Base-by-base conservation (phyloP, 2,888 invertebrate genomes). In the Pristionchus entomophagus region DNA sequence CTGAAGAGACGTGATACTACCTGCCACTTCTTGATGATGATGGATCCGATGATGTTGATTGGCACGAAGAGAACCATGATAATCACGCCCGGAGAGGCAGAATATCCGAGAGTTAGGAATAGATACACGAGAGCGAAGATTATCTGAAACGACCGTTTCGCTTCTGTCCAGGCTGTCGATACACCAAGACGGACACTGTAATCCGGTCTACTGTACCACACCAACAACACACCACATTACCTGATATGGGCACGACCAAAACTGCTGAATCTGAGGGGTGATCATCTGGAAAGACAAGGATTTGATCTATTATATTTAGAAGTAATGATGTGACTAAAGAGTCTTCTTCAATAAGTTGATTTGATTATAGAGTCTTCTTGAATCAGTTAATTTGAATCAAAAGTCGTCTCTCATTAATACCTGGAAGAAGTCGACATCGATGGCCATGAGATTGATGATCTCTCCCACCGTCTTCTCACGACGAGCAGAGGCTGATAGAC, bases 61-160 rank as follows among this genome's bases (percentile, higher is more conserved):
- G 93, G 95, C 0, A 99, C 97, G 86, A 99, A 95, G 84, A 98
- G 95, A 69, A 98, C 96, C 97, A 99, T 97, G 69, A 98, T 96
- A 1, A 96, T 96, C 82, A 99, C 95, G 22, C 97, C 97, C 56
- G 98, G 97, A 19, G 98, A 94, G 0, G 97, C 97, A 0, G 97
- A 96, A 0, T 97, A 96, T 1, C 96, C 95, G 89, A 95, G 91
- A 77, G 94, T 94, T 88, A 93, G 88, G 94, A 94, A 95, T 49
- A 95, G 93, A 88, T 94, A 94, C 65, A 91, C 88, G 12, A 93
- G 87, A 10, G 92, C 91, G 29, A 93, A 86, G 17, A 87, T 88
- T 35, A 93, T 92, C 91, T 91, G 86, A 22, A 62, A 41, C 3
- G 12, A 35, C 22, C 22, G n/a, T n/a, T n/a, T n/a, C n/a, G n/a